Evolutionary conservation across 2,113 vertebrate species (phyloP), one percentile per base, ranked within the genome.

Genomic region (Gallinago paraguaiae): DNA sequence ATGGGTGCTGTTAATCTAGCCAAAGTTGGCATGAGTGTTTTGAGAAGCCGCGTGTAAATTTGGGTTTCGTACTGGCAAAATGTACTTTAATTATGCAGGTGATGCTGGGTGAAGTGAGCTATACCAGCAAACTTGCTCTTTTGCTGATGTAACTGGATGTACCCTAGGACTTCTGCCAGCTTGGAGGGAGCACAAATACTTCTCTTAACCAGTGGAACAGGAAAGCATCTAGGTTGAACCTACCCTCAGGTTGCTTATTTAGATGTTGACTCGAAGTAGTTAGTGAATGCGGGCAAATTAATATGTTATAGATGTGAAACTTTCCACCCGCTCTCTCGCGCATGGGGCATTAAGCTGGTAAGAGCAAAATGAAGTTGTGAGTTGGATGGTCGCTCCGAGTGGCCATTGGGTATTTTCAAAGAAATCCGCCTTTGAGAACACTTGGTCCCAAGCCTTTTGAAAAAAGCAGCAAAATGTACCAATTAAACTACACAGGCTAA

Each of bases 231-330:
- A 39, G 53, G 65, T 33, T 87, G 92, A 93, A 89, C 86, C 76
- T 96, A 77, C 88, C 92, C 93, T 96, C 79, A 96, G 93, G 90
- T 88, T 92, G 93, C 88, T 67, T 94, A 69, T 96, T 95, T 94
- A 93, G 88, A 6, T 69, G 72, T 43, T 93, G 80, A 60, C 80
- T 94, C 19, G 75, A 46, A 93, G 93, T 80, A 24, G 48, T 92
- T 31, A 53, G 65, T 72, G 37, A 84, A 59, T 79, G 19, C 0
- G 19, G 72, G 79, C 64, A 60, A 70, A 77, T 90, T 31, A 80
- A 16, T 59, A 1, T 7, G 11, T 92, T 68, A 3, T 3, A 35
- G n/a, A 7, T 53, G 39, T 53, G 57, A 64, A 79, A n/a, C 57
- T 77, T 86, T 69, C 33, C 68, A 3, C 69, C 51, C 0, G 6